Evolutionary conservation across 2,888 invertebrate genomes (phyloP).

Genomic region (Scaptomyza polygonia): DNA sequence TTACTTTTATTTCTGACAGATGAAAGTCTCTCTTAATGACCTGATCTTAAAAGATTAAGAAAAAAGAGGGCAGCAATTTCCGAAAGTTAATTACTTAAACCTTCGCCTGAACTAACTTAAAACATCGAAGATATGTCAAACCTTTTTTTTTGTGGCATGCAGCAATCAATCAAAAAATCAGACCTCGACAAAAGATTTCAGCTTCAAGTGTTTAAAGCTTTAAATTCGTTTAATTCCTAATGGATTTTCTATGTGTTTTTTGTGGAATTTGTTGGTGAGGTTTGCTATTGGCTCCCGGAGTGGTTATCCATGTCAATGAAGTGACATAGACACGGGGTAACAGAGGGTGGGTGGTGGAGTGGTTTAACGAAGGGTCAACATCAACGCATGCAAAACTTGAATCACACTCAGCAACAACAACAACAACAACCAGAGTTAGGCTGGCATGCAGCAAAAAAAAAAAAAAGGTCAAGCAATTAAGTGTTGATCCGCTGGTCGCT

Average conservation of each 20-base stretch:
- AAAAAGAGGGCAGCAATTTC: background rate
- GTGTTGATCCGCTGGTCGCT: constrained; percentile 60
- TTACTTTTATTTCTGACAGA: too few species aligned
- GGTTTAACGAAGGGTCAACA: constrained; percentile 35
- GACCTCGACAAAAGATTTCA: background rate
- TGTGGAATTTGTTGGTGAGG: constrained; percentile 33
- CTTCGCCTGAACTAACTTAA: background rate
- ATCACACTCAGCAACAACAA: constrained; percentile 58
- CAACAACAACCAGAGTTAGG: background rate
- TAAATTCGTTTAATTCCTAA: constrained; percentile 19
- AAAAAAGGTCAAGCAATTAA: constrained; percentile 78
- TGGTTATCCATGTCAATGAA: constrained; percentile 79
- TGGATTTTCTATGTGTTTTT: constrained; percentile 28
- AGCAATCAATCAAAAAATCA: constrained; percentile 11
- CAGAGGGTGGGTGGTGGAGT: background rate
- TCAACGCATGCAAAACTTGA: constrained; percentile 59
- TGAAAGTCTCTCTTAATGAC: too few species aligned
- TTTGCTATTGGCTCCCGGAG: constrained; percentile 67
- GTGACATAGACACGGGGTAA: constrained; percentile 30
- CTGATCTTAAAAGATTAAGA: background rate
- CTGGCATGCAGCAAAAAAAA: background rate
- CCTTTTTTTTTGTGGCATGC: background rate
- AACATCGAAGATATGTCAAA: background rate
- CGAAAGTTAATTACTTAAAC: background rate
- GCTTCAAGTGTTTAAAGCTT: constrained; percentile 7